Percentiles rank a stretch among this genome's conserved stretches.
phyloP scores from a whole-genome alignment of 2,797 vertebrate species.

The Lagocephalus sceleratus region DNA sequence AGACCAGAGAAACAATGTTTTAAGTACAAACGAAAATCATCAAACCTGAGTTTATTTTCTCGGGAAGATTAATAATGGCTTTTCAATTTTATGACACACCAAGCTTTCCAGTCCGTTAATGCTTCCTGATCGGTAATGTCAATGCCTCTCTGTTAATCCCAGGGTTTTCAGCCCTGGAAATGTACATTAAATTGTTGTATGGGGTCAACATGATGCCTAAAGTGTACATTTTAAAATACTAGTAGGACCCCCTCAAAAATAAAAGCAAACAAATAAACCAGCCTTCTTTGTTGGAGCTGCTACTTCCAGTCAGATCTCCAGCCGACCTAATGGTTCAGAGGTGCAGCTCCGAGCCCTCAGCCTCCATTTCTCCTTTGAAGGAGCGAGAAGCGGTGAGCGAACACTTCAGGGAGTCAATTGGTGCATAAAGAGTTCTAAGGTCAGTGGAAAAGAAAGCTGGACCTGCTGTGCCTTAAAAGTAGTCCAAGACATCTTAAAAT shows the following conservation, averaged over 20 bases:
- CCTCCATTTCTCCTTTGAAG: too few relatives aligned
- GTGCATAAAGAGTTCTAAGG: slow-evolving; percentile 18
- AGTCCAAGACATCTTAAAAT: background rate
- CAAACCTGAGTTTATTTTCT: background rate
- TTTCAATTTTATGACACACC: background rate
- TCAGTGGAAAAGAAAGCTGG: slow-evolving; percentile 1
- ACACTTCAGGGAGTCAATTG: slow-evolving; percentile 1
- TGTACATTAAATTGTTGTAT: too few relatives aligned
- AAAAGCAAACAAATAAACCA: too few relatives aligned
- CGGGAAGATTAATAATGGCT: background rate
- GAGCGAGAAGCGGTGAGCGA: background rate
- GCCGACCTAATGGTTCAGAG: too few relatives aligned
- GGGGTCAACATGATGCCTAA: too few relatives aligned
- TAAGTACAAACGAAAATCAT: background rate
- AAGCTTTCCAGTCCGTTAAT: background rate
- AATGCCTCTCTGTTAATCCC: background rate
- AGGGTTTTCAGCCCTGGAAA: background rate
- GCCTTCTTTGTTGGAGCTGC: too few relatives aligned
- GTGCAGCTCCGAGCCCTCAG: too few relatives aligned
- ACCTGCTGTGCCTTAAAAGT: slow-evolving; percentile 4
- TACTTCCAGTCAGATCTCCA: too few relatives aligned
- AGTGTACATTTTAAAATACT: too few relatives aligned
- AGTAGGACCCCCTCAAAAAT: background rate
- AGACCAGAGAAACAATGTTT: background rate
- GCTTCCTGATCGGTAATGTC: background rate